phyloP scores from a whole-genome alignment of 2,888 invertebrate genomes.

The Spodoptera littoralis region DNA sequence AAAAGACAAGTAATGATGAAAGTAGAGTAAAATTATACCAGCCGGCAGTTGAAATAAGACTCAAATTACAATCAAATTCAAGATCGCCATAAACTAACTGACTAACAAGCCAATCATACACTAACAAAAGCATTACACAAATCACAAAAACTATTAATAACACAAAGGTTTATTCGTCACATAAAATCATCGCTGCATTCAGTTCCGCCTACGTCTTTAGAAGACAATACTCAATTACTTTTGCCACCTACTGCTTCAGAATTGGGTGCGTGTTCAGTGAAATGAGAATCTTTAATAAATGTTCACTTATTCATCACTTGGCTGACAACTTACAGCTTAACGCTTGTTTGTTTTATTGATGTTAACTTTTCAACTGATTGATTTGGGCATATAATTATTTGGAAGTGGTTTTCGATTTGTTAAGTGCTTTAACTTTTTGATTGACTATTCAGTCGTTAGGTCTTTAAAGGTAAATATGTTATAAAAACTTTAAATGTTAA shows the following conservation, averaged over 20 bases:
- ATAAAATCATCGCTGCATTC: slow-evolving; percentile 58
- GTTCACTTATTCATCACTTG: slow-evolving; percentile 62
- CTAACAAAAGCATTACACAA: slow-evolving; percentile 57
- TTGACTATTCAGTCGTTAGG: no score
- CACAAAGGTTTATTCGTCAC: slow-evolving; percentile 66
- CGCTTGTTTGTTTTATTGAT: slow-evolving; percentile 37
- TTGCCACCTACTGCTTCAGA: slow-evolving; percentile 76
- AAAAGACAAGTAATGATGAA: no score
- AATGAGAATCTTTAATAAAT: slow-evolving; percentile 63
- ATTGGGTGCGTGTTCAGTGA: slow-evolving; percentile 49
- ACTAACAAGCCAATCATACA: slow-evolving; percentile 23
- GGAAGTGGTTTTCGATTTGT: slow-evolving; percentile 16
- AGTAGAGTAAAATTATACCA: no score
- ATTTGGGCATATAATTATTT: slow-evolving; percentile 37
- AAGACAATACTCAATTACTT: slow-evolving; percentile 83
- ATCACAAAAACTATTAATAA: slow-evolving; percentile 63
- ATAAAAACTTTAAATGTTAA: no score
- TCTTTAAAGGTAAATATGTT: no score
- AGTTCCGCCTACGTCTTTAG: slow-evolving; percentile 69
- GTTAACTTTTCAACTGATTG: slow-evolving; percentile 22
- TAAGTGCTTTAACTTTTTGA: no score
- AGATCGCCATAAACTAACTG: slow-evolving; percentile 18
- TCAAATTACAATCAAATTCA: neutral
- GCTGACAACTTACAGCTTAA: slow-evolving; percentile 40
- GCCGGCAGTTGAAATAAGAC: no score